phyloP scores from a whole-genome alignment of 2,888 invertebrate genomes.

The Hypomecis atomaria region DNA sequence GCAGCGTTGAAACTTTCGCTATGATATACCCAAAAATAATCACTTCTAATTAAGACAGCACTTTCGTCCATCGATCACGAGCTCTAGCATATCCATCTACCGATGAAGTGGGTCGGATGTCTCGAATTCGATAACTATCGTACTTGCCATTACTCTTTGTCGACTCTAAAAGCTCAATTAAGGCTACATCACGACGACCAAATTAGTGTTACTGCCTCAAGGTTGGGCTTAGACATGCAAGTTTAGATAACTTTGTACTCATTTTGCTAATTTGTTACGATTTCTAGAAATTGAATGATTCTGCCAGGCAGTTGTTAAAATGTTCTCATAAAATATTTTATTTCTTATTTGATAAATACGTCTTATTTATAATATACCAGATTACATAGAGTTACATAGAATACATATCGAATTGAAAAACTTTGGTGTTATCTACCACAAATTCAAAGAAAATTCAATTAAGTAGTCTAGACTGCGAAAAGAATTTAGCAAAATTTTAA shows the following conservation, averaged over 20 bases:
- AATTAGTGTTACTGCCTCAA: slow-evolving; percentile 34
- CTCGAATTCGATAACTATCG: slow-evolving; percentile 56
- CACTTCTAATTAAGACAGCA: slow-evolving; percentile 33
- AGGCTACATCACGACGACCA: slow-evolving; percentile 54
- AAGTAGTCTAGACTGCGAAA: background rate
- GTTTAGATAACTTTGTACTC: slow-evolving; percentile 4
- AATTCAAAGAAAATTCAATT: too few species aligned
- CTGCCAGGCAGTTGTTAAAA: too few species aligned
- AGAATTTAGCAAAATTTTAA: background rate
- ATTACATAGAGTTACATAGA: too few species aligned
- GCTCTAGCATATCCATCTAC: slow-evolving; percentile 45
- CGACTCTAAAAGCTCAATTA: slow-evolving; percentile 72
- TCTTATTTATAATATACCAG: too few species aligned
- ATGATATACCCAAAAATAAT: slow-evolving; percentile 28
- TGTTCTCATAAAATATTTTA: too few species aligned
- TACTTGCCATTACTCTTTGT: slow-evolving; percentile 64
- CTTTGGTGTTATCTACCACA: too few species aligned
- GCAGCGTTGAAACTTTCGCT: slow-evolving; percentile 14
- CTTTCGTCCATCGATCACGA: slow-evolving; percentile 49
- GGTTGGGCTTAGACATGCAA: slow-evolving; percentile 17
- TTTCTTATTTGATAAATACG: too few species aligned
- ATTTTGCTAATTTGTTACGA: too few species aligned
- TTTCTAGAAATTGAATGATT: too few species aligned
- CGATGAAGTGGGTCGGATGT: slow-evolving; percentile 50
- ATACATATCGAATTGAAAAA: too few species aligned